Conservation (phyloP, 2,797 vertebrate species). For the Mormyrus hasselquistii region DNA sequence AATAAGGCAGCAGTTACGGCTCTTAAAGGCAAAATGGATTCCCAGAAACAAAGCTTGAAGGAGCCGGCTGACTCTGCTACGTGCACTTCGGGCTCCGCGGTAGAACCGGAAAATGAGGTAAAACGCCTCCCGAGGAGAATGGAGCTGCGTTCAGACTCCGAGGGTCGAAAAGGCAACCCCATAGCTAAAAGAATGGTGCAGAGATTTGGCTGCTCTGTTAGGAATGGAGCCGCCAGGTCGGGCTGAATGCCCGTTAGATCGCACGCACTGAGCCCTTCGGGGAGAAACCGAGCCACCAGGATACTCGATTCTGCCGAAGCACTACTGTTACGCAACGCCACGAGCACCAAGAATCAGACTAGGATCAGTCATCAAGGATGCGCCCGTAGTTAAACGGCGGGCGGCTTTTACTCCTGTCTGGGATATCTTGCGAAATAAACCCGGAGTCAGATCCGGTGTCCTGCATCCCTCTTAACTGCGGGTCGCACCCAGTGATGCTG, state of each 20-base stretch:
- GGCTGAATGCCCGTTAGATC: background rate
- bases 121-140: background rate
- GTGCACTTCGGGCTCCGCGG: background rate
- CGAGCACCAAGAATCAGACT: background rate
- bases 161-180: background rate
- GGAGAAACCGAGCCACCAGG: background rate
- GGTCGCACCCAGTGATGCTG: background rate
- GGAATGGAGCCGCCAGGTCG: background rate
- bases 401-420: background rate
- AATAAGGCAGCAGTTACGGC: background rate
- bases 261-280: background rate
- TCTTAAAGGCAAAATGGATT: constrained; percentile 1
- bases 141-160: background rate
- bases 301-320: background rate
- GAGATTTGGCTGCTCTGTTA: background rate
- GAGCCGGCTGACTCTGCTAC: background rate
- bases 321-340: background rate
- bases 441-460: background rate
- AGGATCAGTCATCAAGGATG: background rate
- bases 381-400: background rate
- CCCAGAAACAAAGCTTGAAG: constrained; percentile 13
- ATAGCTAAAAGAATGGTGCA: background rate
- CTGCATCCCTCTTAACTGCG: background rate
- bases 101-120: constrained; percentile 16
- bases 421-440: background rate